Percentiles rank a stretch among this genome's conserved stretches.
phyloP scores from a whole-genome alignment of 2,888 invertebrate species.

The Eilema caniola region DNA sequence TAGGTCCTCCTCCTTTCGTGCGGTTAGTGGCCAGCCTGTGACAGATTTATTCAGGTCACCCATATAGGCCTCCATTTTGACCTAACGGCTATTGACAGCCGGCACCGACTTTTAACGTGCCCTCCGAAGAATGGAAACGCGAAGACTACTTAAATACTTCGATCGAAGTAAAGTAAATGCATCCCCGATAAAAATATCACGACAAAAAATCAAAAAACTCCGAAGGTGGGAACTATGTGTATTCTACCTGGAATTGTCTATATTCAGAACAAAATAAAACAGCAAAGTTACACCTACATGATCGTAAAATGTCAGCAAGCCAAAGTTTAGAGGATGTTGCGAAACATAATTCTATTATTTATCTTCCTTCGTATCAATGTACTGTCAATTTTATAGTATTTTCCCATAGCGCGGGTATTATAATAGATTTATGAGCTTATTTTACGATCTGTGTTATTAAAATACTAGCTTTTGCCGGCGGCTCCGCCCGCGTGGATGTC shows the following conservation, averaged over 20 bases:
- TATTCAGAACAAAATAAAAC: constrained; percentile 34
- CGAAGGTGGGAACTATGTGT: constrained; percentile 27
- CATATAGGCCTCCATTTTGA: too few relatives aligned
- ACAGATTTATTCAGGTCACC: too few relatives aligned
- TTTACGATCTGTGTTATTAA: constrained; percentile 10
- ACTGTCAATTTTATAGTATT: constrained; percentile 44
- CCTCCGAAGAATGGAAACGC: too few relatives aligned
- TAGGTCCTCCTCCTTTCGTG: too few relatives aligned
- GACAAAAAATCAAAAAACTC: constrained; percentile 26
- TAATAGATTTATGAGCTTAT: constrained; percentile 28
- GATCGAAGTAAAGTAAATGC: too few relatives aligned
- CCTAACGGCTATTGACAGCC: too few relatives aligned
- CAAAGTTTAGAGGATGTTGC: constrained; percentile 41
- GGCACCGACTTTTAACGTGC: too few relatives aligned
- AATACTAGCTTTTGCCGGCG: too few relatives aligned
- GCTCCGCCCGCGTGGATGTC: too few relatives aligned
- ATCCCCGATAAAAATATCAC: constrained; percentile 4
- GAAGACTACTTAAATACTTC: too few relatives aligned
- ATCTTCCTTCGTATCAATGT: constrained; percentile 32
- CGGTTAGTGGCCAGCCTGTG: too few relatives aligned
- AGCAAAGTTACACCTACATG: constrained; percentile 42
- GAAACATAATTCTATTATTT: constrained; percentile 38
- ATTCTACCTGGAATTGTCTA: constrained; percentile 46
- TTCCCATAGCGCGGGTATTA: constrained; percentile 28
- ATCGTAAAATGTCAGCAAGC: constrained; percentile 43